phyloP scores from a whole-genome alignment of 2,888 invertebrate genomes.

The Cetonia aurata region DNA sequence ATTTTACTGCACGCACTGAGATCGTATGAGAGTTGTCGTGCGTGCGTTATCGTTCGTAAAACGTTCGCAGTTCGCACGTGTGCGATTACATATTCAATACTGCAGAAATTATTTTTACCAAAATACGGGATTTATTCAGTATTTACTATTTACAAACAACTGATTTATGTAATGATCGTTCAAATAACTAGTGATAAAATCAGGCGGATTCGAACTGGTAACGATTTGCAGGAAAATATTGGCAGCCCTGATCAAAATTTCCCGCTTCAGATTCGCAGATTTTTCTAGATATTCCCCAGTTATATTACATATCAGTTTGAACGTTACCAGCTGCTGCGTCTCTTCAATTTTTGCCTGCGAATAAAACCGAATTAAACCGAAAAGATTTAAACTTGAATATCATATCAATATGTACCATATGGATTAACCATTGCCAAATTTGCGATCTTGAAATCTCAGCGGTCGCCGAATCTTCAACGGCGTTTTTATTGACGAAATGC shows the following conservation, averaged over 20 bases:
- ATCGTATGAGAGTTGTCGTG: too few species aligned
- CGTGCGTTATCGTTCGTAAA: too few species aligned
- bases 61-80: too few species aligned
- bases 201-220: slow-evolving; percentile 71
- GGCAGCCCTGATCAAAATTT: slow-evolving; percentile 51
- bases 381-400: slow-evolving; percentile 35
- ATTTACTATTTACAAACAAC: too few species aligned
- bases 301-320: slow-evolving; percentile 67
- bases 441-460: slow-evolving; percentile 81
- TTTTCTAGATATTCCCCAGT: slow-evolving; percentile 65
- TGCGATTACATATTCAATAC: too few species aligned
- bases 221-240: slow-evolving; percentile 74
- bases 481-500: slow-evolving; percentile 74
- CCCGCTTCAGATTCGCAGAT: slow-evolving; percentile 36
- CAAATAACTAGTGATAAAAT: slow-evolving; percentile 76
- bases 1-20: too few species aligned
- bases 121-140: too few species aligned
- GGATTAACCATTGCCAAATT: slow-evolving; percentile 81
- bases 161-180: slow-evolving; percentile 72
- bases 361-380: slow-evolving; percentile 38
- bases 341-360: slow-evolving; percentile 71
- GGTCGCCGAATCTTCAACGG: slow-evolving; percentile 81
- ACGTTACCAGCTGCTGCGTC: slow-evolving; percentile 67
- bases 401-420: slow-evolving; percentile 65
- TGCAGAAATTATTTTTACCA: too few species aligned